These are phyloP conservation scores for Apamea sordens DNA, from an alignment of 2,888 invertebrate species.

Conservation along the genomic window DNA sequence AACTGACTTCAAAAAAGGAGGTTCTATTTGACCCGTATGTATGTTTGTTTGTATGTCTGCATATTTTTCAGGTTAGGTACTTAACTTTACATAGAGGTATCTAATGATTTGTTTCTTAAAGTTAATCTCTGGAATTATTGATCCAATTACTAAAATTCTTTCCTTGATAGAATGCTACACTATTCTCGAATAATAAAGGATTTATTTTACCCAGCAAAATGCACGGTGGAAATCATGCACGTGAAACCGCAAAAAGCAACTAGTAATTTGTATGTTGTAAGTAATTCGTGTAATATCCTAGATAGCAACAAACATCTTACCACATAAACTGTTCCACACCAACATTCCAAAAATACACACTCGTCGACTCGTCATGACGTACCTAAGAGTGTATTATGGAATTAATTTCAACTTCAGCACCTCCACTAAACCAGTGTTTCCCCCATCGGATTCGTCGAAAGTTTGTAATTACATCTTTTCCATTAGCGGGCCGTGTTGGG, in stretches of 20 bases:
- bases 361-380: not conserved
- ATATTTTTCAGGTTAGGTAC: no score
- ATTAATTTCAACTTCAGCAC: constrained; percentile 62
- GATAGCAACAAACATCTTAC: not conserved
- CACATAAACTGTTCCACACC: not conserved
- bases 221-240: no score
- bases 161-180: not conserved
- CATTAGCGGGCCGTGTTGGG: constrained; percentile 66
- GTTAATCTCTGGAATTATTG: not conserved
- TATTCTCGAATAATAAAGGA: no score
- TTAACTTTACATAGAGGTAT: no score
- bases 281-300: not conserved
- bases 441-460: constrained; percentile 64
- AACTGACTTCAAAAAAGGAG: not conserved
- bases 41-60: no score
- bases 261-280: not conserved
- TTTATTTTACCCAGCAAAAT: not conserved
- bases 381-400: constrained; percentile 23
- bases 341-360: not conserved
- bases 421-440: constrained; percentile 48
- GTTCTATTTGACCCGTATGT: no score
- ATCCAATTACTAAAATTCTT: not conserved
- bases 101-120: not conserved
- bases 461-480: constrained; percentile 73
- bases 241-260: not conserved